Conservation (phyloP, 2,113 vertebrate genomes). For the Lutjanus erythropterus region DNA sequence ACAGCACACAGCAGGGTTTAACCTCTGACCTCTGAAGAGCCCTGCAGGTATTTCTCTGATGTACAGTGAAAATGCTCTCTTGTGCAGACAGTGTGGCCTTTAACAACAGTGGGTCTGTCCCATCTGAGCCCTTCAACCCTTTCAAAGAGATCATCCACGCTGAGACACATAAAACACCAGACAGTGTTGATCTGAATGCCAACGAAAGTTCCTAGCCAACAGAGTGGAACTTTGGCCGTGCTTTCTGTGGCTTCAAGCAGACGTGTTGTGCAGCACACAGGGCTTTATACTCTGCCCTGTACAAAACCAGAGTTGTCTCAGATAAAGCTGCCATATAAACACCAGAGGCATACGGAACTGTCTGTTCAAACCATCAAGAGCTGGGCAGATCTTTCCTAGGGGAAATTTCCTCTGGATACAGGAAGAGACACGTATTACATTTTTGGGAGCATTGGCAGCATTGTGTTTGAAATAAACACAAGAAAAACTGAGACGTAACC, state of each 20-base stretch:
- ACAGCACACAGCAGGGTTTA: conserved; percentile 22
- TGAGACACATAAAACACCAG: conserved; percentile 42
- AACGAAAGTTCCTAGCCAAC: neutral
- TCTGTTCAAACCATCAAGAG: neutral
- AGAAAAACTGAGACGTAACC: neutral
- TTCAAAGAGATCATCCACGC: conserved; percentile 51
- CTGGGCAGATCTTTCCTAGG: neutral
- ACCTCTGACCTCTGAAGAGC: conserved; percentile 50
- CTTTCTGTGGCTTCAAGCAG: neutral
- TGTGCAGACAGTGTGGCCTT: conserved; percentile 67
- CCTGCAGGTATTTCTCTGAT: conserved; percentile 53
- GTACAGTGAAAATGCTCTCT: conserved; percentile 27
- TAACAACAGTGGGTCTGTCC: conserved; percentile 46
- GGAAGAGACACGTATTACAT: neutral
- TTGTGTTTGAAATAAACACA: conserved; percentile 1
- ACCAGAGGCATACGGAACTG: neutral
- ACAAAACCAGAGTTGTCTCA: neutral
- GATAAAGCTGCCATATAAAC: neutral
- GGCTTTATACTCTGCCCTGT: neutral
- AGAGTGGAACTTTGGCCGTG: neutral
- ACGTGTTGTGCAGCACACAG: neutral
- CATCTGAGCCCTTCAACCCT: conserved; percentile 48
- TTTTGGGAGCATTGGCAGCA: neutral
- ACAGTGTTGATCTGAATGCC: conserved; percentile 46
- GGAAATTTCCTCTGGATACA: neutral